Conservation (phyloP, 1,140 invertebrate species). For the Trichomalopsis sarcophagae region DNA sequence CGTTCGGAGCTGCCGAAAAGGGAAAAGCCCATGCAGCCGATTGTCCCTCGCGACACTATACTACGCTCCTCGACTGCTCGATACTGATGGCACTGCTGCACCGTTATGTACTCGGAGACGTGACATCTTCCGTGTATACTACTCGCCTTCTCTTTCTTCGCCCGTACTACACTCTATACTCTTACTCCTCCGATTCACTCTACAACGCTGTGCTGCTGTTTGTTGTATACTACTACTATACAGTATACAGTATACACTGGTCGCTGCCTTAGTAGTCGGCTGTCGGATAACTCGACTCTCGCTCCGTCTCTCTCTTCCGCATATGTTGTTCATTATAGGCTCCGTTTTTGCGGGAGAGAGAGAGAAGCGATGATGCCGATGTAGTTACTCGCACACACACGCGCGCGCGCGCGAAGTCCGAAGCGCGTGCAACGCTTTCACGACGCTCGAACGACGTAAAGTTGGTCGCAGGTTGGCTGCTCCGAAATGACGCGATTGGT, state of each 20-base stretch:
- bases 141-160: neutral
- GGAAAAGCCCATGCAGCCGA: neutral
- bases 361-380: neutral
- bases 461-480: neutral
- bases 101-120: constrained; percentile 31
- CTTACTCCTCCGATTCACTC: neutral
- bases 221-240: too few relatives aligned
- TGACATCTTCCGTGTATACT: constrained; percentile 37
- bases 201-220: neutral
- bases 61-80: neutral
- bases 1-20: neutral
- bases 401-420: neutral
- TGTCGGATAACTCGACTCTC: neutral
- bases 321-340: neutral
- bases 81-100: neutral
- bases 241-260: too few relatives aligned
- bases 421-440: constrained; percentile 9
- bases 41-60: neutral
- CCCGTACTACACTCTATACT: neutral
- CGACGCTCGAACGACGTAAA: neutral
- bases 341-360: neutral
- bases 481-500: neutral
- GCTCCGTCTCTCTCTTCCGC: neutral
- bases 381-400: neutral
- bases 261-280: neutral